Evolutionary conservation across 2,888 invertebrate species (phyloP).

Genomic region (Stenurella melanura): DNA sequence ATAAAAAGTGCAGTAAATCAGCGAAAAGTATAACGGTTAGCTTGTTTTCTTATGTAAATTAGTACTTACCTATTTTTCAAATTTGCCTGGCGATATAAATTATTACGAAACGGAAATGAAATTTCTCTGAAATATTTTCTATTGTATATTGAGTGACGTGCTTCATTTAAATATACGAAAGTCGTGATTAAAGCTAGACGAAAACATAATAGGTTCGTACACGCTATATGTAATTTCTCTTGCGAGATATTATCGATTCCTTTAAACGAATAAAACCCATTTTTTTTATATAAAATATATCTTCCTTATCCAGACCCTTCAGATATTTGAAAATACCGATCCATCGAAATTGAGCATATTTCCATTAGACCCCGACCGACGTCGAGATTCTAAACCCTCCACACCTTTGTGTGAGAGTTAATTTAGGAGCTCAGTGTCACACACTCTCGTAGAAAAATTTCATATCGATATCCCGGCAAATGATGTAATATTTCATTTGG

Average conservation of each 20-base stretch:
- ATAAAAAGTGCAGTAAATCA: too few species aligned
- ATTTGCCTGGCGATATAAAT: too few species aligned
- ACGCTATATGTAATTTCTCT: neutral
- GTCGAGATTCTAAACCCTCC: neutral
- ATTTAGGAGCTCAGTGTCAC: neutral
- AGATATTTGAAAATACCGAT: constrained; percentile 7
- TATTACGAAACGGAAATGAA: neutral
- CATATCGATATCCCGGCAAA: neutral
- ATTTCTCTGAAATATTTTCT: neutral
- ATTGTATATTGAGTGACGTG: neutral
- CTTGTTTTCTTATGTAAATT: too few species aligned
- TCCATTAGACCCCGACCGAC: constrained; percentile 7
- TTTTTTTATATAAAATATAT: neutral
- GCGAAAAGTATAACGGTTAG: too few species aligned
- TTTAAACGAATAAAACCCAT: neutral
- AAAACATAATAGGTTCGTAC: neutral
- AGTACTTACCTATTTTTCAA: too few species aligned
- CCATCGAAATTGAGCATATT: neutral
- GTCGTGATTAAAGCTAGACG: neutral
- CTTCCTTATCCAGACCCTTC: neutral
- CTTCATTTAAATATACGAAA: neutral
- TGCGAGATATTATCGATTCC: neutral
- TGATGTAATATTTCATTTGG: neutral
- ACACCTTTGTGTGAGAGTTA: neutral
- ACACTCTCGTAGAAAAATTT: neutral